Base-by-base conservation (phyloP, 2,888 invertebrate species). In the Caenorhabditis sp. region DNA sequence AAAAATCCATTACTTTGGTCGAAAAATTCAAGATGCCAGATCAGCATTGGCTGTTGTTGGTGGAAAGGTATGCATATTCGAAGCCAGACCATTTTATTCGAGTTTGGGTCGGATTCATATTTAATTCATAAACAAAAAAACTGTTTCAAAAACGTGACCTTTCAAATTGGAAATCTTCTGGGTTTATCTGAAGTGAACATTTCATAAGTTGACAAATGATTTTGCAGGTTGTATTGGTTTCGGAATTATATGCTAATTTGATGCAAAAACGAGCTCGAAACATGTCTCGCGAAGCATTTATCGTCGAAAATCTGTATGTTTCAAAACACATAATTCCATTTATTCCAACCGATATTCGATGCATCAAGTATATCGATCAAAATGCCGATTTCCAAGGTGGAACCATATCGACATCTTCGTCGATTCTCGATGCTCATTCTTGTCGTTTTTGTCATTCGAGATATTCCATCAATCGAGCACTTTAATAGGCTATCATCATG, bases 1-100 rank as follows among this genome's bases (percentile, higher is more conserved):
- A 24, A 88, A 87, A 71, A 88, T 87, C 61, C 88, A 88, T 69
- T 87, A 88, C 66, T 88, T 87, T 66, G 88, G 88, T 14, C 65
- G 88, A 53, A 87, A 87, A 70, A 87, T 87, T 23, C 85, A 86
- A 58, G 86, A 87, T 66, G 88, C 88, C 21, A 62, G 86, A 6
- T 82, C 83, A 0, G 88, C 88, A 23, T 69, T 88, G 65, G 88
- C 88, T 1, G 86, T 88, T 17, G 88, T 87, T 36, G 87, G 87
- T 21, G 87, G 87, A 67, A 87, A 87, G 75, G 87, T 85, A n/a
- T 21, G 66, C 8, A 23, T n/a, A n/a, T 23, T 58, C 8, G 36
- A 5, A 57, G 19, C 5, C 5, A 36, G 12, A 54, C 3, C n/a
- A n/a, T n/a, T n/a, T n/a, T n/a, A n/a, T n/a, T n/a, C 4, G 31